Evolutionary conservation across 2,113 vertebrate genomes (phyloP).

Genomic region (Uropsilus gracilis): DNA sequence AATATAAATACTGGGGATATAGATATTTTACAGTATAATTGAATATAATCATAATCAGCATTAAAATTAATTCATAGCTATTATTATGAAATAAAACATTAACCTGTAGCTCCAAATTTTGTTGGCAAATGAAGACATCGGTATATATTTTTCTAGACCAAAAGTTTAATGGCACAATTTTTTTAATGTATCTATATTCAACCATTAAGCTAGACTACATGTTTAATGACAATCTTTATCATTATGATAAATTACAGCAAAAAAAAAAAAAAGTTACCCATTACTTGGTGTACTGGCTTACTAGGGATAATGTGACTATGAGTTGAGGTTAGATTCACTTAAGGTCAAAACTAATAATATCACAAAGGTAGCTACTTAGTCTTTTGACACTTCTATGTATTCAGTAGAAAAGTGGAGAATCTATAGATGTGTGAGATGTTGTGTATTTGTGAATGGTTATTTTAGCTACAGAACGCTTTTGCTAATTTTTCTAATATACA

Average conservation of each 20-base stretch:
- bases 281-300: not conserved
- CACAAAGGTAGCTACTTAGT: not conserved
- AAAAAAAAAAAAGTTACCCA: not conserved
- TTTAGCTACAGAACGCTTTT: not conserved
- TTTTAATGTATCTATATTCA: not conserved
- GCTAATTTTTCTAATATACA: not conserved
- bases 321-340: slow-evolving; percentile 13
- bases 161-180: not conserved
- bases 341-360: not conserved
- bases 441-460: not conserved
- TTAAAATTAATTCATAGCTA: slow-evolving; percentile 5
- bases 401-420: not conserved
- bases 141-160: not conserved
- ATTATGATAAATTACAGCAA: not conserved
- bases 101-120: not conserved
- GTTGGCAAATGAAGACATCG: not conserved
- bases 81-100: not conserved
- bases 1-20: not conserved
- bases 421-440: not conserved
- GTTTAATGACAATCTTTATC: not conserved
- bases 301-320: not conserved
- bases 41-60: not conserved
- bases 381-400: not conserved
- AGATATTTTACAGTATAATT: not conserved
- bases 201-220: not conserved